phyloP scores from a whole-genome alignment of 2,113 vertebrate genomes.

The Marmota flaviventris region DNA sequence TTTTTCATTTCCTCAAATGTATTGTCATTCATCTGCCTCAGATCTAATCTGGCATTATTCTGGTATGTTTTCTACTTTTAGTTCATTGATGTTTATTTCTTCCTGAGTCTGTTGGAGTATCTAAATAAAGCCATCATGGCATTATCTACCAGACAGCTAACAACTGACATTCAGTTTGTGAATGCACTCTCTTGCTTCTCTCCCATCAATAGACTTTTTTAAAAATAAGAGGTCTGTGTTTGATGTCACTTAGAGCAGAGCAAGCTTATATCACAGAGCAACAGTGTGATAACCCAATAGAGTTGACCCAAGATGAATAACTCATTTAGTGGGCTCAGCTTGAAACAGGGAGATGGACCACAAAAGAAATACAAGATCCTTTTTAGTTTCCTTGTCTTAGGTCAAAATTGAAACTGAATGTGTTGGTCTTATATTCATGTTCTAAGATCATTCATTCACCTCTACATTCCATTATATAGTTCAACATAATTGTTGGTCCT shows the following conservation, averaged over 20 bases:
- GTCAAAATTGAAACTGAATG: slow-evolving; percentile 61
- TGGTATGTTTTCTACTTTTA: not conserved
- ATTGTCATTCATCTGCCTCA: not conserved
- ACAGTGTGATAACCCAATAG: not conserved
- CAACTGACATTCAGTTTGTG: not conserved
- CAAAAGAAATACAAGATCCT: not conserved
- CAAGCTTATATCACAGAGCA: not conserved
- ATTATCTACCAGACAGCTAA: not conserved
- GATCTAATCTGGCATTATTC: not conserved
- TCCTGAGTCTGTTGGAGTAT: not conserved
- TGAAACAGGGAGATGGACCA: not conserved
- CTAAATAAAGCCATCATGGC: not conserved
- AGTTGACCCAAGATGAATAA: slow-evolving; percentile 48
- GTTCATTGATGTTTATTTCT: slow-evolving; percentile 36
- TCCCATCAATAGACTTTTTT: not conserved
- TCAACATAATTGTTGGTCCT: slow-evolving; percentile 12
- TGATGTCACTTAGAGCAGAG: slow-evolving; percentile 55
- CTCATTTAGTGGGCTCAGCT: slow-evolving; percentile 43
- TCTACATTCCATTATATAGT: not conserved
- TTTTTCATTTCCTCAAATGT: slow-evolving; percentile 33
- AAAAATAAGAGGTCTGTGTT: slow-evolving; percentile 27
- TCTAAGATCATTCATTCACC: slow-evolving; percentile 47
- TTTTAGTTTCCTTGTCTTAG: slow-evolving; percentile 45
- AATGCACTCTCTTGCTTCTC: slow-evolving; percentile 19
- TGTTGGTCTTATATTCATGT: slow-evolving; percentile 48